Evolutionary conservation across 2,113 vertebrate genomes (phyloP), one percentile per base, ranked within the genome.

Genomic region (Hypocryptadius cinnamomeus): DNA sequence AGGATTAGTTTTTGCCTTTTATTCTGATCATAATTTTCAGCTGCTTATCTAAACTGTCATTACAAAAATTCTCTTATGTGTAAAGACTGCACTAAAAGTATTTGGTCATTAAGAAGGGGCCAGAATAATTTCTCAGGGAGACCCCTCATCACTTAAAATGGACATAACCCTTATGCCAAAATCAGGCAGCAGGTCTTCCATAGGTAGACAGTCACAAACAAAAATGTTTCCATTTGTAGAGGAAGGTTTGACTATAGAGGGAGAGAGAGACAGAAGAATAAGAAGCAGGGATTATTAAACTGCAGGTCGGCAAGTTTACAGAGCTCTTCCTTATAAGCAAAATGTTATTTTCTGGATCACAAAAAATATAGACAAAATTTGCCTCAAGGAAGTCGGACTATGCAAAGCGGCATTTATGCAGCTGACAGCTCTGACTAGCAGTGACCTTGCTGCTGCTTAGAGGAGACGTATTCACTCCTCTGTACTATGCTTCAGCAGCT

Each of bases 371-470:
- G 27, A 23, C 22, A 87, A 47, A n/a, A 78, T 80, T 69, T 86
- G 28, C 57, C 45, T 51, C 44, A 78, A 70, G 64, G 39, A 83
- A 78, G 9, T 47, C 63, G 83, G 60, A 63, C 68, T 93, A 83
- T 23, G 35, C 27, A 72, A 91, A 91, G 31, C 27, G 15, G 50
- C 39, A 78, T 83, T 93, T 77, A 76, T 68, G 30, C 42, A 66
- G 50, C 68, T 78, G 60, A 82, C 42, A 74, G n/a, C n/a, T 64
- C 85, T 0, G 2, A 80, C 71, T 74, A 87, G 44, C 37, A 74
- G 10, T 90, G 94, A 95, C 95, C 95, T 95, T 96, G 87, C 59
- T 89, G 47, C 76, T 92, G 60, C 76, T 27, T 16, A 74, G 40
- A 94, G 72, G 72, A 96, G 68, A 91, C 24, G 23, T 17, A 61